phyloP scores from a whole-genome alignment of 2,888 invertebrate species.

The Neoascia interrupta region DNA sequence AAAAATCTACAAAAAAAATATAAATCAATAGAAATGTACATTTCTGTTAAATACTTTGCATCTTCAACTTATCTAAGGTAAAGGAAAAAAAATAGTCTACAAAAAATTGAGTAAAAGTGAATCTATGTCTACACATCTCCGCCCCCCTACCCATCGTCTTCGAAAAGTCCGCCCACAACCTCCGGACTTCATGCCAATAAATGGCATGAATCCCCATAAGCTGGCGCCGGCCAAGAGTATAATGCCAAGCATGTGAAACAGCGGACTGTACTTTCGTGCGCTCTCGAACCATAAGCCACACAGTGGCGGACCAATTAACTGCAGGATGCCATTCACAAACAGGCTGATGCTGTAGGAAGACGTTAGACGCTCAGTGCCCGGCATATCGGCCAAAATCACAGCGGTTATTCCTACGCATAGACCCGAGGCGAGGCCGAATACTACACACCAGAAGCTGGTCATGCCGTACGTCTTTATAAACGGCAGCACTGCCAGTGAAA shows the following conservation, averaged over 20 bases:
- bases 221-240: conserved; percentile 86
- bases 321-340: conserved; percentile 90
- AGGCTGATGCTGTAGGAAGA: conserved; percentile 92
- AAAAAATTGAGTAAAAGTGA: conserved; percentile 40
- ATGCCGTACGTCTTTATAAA: conserved; percentile 83
- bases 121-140: conserved; percentile 20
- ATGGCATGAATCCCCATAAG: conserved; percentile 88
- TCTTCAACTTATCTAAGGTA: conserved; percentile 50
- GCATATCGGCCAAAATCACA: conserved; percentile 92
- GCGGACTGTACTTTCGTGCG: conserved; percentile 84
- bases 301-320: conserved; percentile 90
- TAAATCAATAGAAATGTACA: conserved; percentile 59
- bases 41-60: conserved; percentile 63
- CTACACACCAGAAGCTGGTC: conserved; percentile 85
- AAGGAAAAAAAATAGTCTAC: conserved; percentile 42
- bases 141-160: too few species aligned
- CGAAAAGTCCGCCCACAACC: conserved; percentile 45
- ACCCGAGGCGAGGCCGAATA: conserved; percentile 91
- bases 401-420: conserved; percentile 92
- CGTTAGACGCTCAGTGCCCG: conserved; percentile 90
- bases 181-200: conserved; percentile 80
- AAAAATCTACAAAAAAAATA: conserved; percentile 54
- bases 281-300: conserved; percentile 87
- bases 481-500: conserved; percentile 87
- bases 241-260: conserved; percentile 87